Conservation (phyloP, 2,888 invertebrate species). For the Nowickia ferox region DNA sequence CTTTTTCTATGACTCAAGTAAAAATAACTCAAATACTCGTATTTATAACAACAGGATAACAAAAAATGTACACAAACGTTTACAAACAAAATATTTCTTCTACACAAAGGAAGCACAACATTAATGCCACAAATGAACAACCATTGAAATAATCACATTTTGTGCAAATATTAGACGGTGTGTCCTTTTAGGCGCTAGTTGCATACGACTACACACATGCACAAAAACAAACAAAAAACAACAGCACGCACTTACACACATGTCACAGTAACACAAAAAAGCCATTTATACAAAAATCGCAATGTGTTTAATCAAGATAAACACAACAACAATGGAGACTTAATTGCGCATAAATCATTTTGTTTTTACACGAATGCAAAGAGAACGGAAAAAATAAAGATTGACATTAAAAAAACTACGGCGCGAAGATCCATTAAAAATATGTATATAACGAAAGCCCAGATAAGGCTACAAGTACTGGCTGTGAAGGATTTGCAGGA, state of each 20-base stretch:
- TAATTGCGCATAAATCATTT: conserved; percentile 77
- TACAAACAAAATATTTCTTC: background rate
- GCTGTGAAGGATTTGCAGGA: conserved; percentile 41
- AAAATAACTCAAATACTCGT: background rate
- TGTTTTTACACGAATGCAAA: conserved; percentile 30
- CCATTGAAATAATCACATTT: conserved; percentile 36
- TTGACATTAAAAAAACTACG: background rate
- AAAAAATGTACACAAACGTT: background rate
- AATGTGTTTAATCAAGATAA: conserved; percentile 69
- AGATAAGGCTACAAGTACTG: conserved; percentile 20
- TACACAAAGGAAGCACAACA: conserved; percentile 29
- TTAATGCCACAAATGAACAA: conserved; percentile 39
- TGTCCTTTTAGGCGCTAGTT: conserved; percentile 69
- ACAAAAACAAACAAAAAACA: background rate
- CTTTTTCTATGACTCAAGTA: background rate
- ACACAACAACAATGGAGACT: conserved; percentile 73
- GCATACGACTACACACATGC: background rate
- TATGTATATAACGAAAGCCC: background rate
- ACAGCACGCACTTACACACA: conserved; percentile 38
- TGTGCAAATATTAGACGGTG: conserved; percentile 10
- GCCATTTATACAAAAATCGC: conserved; percentile 38
- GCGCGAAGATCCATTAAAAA: conserved; percentile 3
- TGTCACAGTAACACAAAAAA: background rate
- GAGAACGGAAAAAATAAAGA: background rate
- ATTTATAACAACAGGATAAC: background rate